phyloP scores from a whole-genome alignment of 1,140 invertebrate species.

The Megalopta genalis region DNA sequence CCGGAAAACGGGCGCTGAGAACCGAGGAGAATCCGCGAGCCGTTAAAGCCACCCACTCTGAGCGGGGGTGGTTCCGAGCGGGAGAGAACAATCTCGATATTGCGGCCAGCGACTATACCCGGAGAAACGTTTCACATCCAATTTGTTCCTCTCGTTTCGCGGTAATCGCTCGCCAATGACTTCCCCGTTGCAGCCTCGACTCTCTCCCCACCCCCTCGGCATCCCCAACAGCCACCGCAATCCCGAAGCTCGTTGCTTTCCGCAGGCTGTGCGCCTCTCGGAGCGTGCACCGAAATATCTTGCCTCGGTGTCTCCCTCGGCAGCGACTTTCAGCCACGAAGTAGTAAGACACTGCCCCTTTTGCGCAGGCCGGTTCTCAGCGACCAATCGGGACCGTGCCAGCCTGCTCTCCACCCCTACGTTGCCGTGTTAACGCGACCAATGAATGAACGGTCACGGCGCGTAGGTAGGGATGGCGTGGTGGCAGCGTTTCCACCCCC shows the following conservation, averaged over 20 bases:
- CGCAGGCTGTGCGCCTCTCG: slow-evolving; percentile 1
- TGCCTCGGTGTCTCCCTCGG: background rate
- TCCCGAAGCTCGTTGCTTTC: slow-evolving; percentile 18
- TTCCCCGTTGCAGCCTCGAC: slow-evolving; percentile 10
- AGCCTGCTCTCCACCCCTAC: slow-evolving; percentile 11
- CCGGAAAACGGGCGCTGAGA: background rate
- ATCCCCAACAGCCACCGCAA: too few species aligned
- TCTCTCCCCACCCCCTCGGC: background rate
- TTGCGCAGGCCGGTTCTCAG: slow-evolving; percentile 23
- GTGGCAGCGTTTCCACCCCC: slow-evolving; percentile 72
- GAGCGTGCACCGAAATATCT: slow-evolving; percentile 44
- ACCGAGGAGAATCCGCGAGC: background rate
- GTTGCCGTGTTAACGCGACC: slow-evolving; percentile 33
- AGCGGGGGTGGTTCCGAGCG: background rate
- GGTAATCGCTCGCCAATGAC: slow-evolving; percentile 73
- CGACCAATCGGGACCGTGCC: slow-evolving; percentile 54
- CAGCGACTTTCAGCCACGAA: background rate
- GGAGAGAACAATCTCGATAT: slow-evolving; percentile 40
- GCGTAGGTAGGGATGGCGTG: too few species aligned
- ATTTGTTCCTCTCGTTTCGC: slow-evolving; percentile 71
- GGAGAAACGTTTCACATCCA: slow-evolving; percentile 71
- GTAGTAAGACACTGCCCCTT: slow-evolving; percentile 29
- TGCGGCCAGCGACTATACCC: slow-evolving; percentile 4
- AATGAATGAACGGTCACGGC: slow-evolving; percentile 11
- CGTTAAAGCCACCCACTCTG: background rate